Evolutionary conservation across 2,888 invertebrate genomes (phyloP).

Genomic region (Uropetala carovei): DNA sequence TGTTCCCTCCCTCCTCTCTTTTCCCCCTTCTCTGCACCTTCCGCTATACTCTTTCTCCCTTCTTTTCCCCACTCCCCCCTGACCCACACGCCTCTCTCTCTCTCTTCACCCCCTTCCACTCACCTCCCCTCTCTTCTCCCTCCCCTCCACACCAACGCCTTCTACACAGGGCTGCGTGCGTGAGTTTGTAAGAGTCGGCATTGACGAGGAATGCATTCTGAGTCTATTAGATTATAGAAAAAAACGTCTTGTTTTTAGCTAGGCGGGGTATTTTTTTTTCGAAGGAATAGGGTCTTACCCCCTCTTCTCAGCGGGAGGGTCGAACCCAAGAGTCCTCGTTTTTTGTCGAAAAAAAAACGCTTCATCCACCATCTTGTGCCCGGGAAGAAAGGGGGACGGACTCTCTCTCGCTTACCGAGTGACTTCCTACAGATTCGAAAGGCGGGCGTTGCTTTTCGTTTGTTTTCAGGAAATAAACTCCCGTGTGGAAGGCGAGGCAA

Average conservation of each 20-base stretch:
- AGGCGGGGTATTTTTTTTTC: not conserved
- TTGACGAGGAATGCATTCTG: not conserved
- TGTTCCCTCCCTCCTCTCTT: too few species aligned
- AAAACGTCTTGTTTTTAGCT: not conserved
- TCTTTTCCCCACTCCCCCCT: not conserved
- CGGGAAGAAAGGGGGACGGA: not conserved
- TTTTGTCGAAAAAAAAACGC: not conserved
- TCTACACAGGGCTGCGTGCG: constrained; percentile 10
- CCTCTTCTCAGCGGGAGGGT: not conserved
- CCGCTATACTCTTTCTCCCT: not conserved
- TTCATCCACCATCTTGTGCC: constrained; percentile 4
- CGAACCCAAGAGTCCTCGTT: not conserved
- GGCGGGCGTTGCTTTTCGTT: not conserved
- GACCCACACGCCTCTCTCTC: not conserved
- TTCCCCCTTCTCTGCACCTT: too few species aligned
- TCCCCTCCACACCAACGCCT: not conserved
- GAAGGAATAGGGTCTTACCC: too few species aligned
- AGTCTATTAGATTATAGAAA: not conserved
- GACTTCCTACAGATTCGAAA: not conserved
- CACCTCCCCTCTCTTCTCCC: not conserved
- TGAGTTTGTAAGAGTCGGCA: not conserved
- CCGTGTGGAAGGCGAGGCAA: not conserved
- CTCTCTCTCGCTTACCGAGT: not conserved
- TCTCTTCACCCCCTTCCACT: not conserved
- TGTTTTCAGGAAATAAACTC: not conserved